Evolutionary conservation across 1,140 invertebrate genomes (phyloP).

Genomic region (Zaprionus vittiger): DNA sequence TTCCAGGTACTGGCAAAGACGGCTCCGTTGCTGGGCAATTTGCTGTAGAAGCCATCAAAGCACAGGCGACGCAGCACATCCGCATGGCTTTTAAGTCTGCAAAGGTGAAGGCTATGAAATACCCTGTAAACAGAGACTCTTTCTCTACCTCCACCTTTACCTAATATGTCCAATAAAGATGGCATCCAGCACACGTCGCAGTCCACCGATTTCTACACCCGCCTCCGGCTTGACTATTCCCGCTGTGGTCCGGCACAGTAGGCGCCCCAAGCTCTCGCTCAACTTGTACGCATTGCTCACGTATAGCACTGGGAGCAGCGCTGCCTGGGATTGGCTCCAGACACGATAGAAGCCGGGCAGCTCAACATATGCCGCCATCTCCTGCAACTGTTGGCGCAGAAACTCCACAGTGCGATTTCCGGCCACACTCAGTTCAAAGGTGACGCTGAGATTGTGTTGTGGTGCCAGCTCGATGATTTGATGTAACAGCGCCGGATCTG

Average conservation of each 20-base stretch:
- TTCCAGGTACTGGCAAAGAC: slow-evolving; percentile 88
- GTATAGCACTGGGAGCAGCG: slow-evolving; percentile 86
- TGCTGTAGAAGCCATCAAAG: slow-evolving; percentile 88
- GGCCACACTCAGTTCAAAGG: slow-evolving; percentile 75
- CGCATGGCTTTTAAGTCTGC: slow-evolving; percentile 79
- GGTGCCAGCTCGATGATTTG: slow-evolving; percentile 72
- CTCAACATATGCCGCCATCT: slow-evolving; percentile 44
- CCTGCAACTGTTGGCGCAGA: slow-evolving; percentile 74
- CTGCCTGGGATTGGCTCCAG: slow-evolving; percentile 78
- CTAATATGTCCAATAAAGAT: slow-evolving; percentile 86
- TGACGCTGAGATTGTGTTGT: slow-evolving; percentile 76
- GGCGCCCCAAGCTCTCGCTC: slow-evolving; percentile 85
- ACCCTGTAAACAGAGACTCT: not conserved
- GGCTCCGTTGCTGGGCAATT: slow-evolving; percentile 87
- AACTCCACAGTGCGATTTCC: slow-evolving; percentile 72
- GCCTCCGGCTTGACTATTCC: not conserved
- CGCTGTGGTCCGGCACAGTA: slow-evolving; percentile 81
- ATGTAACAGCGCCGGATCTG: slow-evolving; percentile 59
- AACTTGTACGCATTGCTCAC: slow-evolving; percentile 87
- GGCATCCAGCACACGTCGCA: slow-evolving; percentile 86
- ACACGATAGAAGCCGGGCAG: slow-evolving; percentile 86
- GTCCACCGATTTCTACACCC: slow-evolving; percentile 63
- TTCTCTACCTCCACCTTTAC: slow-evolving; percentile 54
- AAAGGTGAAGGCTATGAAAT: not conserved
- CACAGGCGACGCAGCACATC: slow-evolving; percentile 84